Evolutionary conservation across 2,113 vertebrate genomes (phyloP).

Genomic region (Australoheros scitulus): DNA sequence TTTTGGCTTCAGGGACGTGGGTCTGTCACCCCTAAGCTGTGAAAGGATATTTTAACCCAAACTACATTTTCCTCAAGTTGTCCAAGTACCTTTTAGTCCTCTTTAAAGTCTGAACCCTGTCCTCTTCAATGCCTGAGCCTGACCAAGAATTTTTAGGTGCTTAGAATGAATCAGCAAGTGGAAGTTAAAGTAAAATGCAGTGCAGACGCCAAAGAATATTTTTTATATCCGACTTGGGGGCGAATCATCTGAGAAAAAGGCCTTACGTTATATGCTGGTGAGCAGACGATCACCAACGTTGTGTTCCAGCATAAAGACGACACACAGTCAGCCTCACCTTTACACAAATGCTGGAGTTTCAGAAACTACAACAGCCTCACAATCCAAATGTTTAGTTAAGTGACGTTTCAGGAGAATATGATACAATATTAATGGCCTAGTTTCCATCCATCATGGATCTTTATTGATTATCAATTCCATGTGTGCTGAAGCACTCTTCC

Average conservation of each 20-base stretch:
- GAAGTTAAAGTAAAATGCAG: not conserved
- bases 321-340: not conserved
- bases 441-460: not conserved
- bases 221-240: no score
- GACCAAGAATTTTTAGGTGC: not conserved
- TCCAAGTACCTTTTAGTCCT: not conserved
- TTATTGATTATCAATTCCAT: conserved; percentile 1
- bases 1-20: no score
- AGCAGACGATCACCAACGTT: no score
- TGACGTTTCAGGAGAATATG: not conserved
- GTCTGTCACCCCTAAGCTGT: no score
- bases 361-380: not conserved
- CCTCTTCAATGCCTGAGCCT: not conserved
- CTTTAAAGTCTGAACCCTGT: not conserved
- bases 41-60: not conserved
- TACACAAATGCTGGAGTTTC: not conserved
- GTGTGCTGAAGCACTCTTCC: not conserved
- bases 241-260: not conserved
- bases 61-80: not conserved
- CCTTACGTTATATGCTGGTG: rapidly evolving
- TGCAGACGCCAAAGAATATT: not conserved
- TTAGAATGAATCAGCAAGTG: not conserved
- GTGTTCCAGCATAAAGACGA: not conserved
- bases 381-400: not conserved
- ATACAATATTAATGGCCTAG: not conserved